Base-by-base conservation (phyloP, 2,113 vertebrate genomes). In the Cyprinodon tularosa region DNA sequence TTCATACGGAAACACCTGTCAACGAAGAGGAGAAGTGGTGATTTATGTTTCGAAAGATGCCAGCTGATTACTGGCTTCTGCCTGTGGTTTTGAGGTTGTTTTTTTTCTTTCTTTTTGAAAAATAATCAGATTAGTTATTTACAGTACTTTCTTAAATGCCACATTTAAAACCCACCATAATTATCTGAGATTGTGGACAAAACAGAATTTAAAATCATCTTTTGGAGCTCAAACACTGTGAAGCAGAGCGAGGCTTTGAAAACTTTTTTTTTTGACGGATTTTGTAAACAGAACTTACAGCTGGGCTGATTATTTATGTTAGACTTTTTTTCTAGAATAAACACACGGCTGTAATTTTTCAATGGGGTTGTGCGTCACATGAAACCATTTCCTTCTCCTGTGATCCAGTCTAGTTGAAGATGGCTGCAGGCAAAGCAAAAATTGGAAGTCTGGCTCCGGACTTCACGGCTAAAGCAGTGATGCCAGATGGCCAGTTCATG, bases 361-460 rank as follows among this genome's bases (percentile, higher is more conserved):
- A 57, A 20, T 20, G 20, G 5, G 50, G 50, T 6, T 9, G 17
- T 57, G 17, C n/a, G 50, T 57, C 4, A 57, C 50, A 57, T 14
- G 20, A 6, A 9, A 8, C 50, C 50, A 44, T 47, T 47, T 84
- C 71, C 70, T 72, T 74, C 36, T 87, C 80, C 20, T 71, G 92
- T 92, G 12, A 44, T 73, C 65, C 65, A 82, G 79, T 85, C 76
- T 85, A 94, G 84, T 81, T 78, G 78, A 96, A 93, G 80, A 99
- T 99, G 98, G 94, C 98, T 89, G 94, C 98, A 81, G 98, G 98
- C 86, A 97, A 96, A 8, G 98, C 98, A 69, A 94, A 93, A 71
- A 99, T 99, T 87, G 98, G 98, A 53, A 93, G 96, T 74, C 95
- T 92, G 90, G 98, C 98, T 68, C 98, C 98, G 66, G 95, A 96